These are phyloP conservation scores for Sebastes vulpes DNA, from an alignment of 2,797 vertebrate genomes.

Conservation along the genomic window DNA sequence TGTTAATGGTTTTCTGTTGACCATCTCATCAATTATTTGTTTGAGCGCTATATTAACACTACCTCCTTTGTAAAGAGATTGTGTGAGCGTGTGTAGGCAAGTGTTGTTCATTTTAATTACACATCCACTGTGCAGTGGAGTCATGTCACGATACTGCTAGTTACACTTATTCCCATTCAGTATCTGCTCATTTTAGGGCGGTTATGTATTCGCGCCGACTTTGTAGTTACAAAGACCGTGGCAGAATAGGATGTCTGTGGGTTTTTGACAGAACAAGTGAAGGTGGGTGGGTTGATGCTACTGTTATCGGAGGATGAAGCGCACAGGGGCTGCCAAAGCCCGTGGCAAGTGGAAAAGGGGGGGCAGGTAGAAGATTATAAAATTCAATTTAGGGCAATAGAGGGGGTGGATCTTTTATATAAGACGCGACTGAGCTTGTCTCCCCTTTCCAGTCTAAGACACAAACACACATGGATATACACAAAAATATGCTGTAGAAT, in stretches of 20 bases:
- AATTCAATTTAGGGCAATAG: constrained; percentile 77
- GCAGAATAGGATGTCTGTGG: constrained; percentile 52
- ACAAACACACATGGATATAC: constrained; percentile 1
- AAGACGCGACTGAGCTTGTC: constrained; percentile 53
- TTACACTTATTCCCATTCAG: constrained; percentile 13
- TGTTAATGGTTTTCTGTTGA: not conserved
- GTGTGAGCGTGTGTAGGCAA: not conserved
- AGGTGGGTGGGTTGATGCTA: constrained; percentile 71
- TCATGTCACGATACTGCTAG: not conserved
- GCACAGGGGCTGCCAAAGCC: constrained; percentile 66
- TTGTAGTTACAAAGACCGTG: constrained; percentile 19
- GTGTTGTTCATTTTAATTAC: constrained; percentile 28
- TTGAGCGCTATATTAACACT: not conserved
- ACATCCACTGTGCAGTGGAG: not conserved
- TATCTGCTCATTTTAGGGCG: not conserved
- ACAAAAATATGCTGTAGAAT: constrained; percentile 41
- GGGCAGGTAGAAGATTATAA: constrained; percentile 66
- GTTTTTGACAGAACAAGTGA: constrained; percentile 62
- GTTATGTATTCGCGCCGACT: constrained; percentile 9
- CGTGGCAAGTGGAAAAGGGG: constrained; percentile 34
- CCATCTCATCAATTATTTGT: not conserved
- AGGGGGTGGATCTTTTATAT: constrained; percentile 73
- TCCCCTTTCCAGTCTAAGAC: constrained; percentile 22
- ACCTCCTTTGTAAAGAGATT: not conserved
- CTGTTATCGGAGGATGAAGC: constrained; percentile 67